These are phyloP conservation scores for Centrocercus urophasianus DNA, from an alignment of 2,113 vertebrate genomes.

Conservation along the genomic window DNA sequence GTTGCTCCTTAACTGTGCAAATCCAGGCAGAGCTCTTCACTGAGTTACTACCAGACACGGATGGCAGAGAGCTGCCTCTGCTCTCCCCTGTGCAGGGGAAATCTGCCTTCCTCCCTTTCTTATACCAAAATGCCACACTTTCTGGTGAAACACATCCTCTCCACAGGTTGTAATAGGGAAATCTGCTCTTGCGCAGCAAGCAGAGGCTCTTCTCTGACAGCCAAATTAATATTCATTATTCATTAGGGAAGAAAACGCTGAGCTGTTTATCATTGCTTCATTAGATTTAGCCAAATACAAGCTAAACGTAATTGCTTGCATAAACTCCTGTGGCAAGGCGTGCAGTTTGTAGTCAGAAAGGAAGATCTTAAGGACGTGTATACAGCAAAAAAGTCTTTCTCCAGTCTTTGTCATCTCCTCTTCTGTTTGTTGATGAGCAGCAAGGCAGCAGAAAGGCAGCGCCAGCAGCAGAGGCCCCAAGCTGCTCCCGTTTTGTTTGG, in stretches of 20 bases:
- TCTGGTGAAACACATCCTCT: neutral
- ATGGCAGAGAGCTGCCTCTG: rapidly evolving
- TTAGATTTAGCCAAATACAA: conserved; percentile 81
- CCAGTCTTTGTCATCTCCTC: neutral
- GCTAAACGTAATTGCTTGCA: conserved; percentile 75
- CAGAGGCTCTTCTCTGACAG: conserved; percentile 65
- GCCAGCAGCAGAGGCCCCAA: rapidly evolving
- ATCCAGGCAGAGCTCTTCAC: neutral
- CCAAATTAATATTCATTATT: conserved; percentile 82
- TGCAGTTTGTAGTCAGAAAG: neutral
- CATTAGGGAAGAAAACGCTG: conserved; percentile 66
- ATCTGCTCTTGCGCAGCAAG: neutral
- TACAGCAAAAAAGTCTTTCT: neutral
- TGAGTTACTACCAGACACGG: rapidly evolving
- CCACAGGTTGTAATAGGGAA: neutral
- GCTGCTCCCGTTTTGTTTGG: neutral
- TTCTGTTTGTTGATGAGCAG: neutral
- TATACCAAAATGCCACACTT: neutral
- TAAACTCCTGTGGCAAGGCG: conserved; percentile 67
- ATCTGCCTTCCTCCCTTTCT: no score
- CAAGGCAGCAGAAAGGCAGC: neutral
- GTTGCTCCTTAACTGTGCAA: neutral
- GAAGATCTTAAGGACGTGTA: neutral
- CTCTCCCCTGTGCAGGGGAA: neutral
- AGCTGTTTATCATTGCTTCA: conserved; percentile 78